Evolutionary conservation across 2,888 invertebrate species (phyloP), one percentile per base, ranked within the genome.

Genomic region (Pinctada fucata): DNA sequence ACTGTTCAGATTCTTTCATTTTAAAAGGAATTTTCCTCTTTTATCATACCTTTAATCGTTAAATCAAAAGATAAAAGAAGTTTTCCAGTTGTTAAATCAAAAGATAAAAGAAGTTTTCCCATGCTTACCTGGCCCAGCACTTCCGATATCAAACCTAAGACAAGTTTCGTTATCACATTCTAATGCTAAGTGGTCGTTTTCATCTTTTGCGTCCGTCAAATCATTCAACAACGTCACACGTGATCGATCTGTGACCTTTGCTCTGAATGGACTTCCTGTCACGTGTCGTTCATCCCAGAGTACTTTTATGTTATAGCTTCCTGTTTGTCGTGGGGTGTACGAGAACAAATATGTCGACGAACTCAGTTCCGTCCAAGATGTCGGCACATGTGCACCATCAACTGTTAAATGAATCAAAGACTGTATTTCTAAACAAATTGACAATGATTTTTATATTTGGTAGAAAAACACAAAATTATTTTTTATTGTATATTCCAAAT

Each of bases 251-350:
- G 96, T 95, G 2, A 96, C 95, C 67, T 95, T 94, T 2, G 96
- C 95, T 84, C 95, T 95, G 94, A 96, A 97, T 0, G 97, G 97
- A 76, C 96, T 96, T 0, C 96, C 96, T 63, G 95, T 94, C 85
- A 94, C 92, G 79, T 93, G 93, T 76, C 91, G 89, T 16, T 93
- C 93, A 83, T 94, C 93, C 94, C 94, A 94, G 45, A 95, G 95
- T 83, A 99, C 96, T 81, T 96, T 94, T 47, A 99, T 95, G 91
- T 97, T 97, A 91, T 97, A 98, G 63, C 96, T 94, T 0, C 99
- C 99, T 16, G 97, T 96, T 88, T 96, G 96, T 0, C 95, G 94
- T 0, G 99, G 98, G 1, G 96, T 95, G 92, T 98, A 99, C 0
- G 96, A 95, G 75, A 97, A 97, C 84, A 96, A 95, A 95, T 96